Evolutionary conservation across 2,797 vertebrate genomes (phyloP).

Genomic region (Bucorvus abyssinicus): DNA sequence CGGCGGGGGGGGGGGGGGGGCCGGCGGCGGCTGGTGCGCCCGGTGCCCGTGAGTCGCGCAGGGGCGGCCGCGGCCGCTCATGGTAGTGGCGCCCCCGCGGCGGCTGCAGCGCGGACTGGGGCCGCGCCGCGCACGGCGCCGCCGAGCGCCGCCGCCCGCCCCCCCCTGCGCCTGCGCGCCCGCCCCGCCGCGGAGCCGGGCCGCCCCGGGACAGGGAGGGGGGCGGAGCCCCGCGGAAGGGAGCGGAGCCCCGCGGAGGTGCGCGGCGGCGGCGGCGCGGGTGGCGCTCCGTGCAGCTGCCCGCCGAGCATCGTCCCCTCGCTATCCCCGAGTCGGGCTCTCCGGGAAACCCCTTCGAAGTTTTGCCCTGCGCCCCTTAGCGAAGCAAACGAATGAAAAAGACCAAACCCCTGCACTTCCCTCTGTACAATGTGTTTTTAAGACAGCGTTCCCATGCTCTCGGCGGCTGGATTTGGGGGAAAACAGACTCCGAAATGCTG

Average conservation of each 20-base stretch:
- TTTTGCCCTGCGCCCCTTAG: neutral
- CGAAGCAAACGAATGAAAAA: neutral
- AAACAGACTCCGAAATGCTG: rapidly evolving
- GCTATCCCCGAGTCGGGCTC: no score
- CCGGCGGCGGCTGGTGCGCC: conserved; percentile 68
- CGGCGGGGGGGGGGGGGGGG: conserved; percentile 71
- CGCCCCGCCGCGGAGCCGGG: neutral
- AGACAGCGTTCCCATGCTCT: neutral
- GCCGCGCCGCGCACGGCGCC: conserved; percentile 75
- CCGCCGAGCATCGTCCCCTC: neutral
- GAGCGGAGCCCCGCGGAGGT: neutral
- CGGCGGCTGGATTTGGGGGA: neutral
- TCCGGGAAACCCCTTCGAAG: neutral
- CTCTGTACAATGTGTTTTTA: rapidly evolving
- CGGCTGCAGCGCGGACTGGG: conserved; percentile 79
- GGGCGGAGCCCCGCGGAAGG: neutral
- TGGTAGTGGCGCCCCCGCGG: conserved; percentile 88
- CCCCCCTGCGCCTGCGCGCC: conserved; percentile 10
- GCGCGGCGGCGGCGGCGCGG: neutral
- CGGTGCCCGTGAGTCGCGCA: conserved; percentile 75
- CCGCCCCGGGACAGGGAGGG: neutral
- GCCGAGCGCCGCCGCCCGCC: conserved; percentile 63
- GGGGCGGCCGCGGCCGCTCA: conserved; percentile 83
- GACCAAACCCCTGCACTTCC: rapidly evolving
- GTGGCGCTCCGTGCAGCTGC: neutral